Conservation (phyloP, 2,113 vertebrate species). For the Alethe castanea region DNA sequence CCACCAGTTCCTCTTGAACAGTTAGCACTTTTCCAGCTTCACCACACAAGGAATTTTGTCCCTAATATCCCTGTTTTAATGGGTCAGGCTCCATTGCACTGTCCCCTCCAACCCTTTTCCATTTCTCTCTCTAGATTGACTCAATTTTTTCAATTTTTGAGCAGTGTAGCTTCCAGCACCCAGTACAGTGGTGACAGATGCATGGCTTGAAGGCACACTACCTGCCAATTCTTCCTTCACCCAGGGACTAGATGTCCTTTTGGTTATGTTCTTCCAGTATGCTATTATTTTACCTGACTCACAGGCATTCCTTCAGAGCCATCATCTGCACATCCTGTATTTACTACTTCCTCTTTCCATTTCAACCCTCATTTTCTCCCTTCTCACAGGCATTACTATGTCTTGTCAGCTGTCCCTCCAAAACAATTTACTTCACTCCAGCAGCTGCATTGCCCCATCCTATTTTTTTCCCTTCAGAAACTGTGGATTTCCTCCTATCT, state of each 20-base stretch:
- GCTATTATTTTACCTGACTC: background rate
- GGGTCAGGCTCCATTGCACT: fast-evolving
- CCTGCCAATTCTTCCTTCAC: background rate
- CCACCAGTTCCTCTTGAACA: background rate
- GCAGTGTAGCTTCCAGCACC: background rate
- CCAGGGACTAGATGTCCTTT: background rate
- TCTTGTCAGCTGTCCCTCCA: background rate
- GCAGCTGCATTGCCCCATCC: background rate
- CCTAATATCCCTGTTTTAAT: background rate
- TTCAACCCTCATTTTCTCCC: background rate
- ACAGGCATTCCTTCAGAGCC: background rate
- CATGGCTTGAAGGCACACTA: background rate
- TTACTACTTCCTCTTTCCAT: slow-evolving; percentile 4
- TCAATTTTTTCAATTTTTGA: background rate
- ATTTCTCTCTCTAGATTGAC: background rate
- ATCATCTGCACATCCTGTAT: background rate
- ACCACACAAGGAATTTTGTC: background rate
- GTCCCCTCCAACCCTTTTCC: background rate
- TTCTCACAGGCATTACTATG: background rate
- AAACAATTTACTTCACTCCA: background rate
- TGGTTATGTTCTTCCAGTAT: background rate
- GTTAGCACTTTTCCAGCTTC: background rate
- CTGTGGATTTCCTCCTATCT: background rate
- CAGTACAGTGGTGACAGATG: background rate
- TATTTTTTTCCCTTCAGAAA: background rate